phyloP scores from a whole-genome alignment of 2,888 invertebrate genomes.

The Dryobota labecula region DNA sequence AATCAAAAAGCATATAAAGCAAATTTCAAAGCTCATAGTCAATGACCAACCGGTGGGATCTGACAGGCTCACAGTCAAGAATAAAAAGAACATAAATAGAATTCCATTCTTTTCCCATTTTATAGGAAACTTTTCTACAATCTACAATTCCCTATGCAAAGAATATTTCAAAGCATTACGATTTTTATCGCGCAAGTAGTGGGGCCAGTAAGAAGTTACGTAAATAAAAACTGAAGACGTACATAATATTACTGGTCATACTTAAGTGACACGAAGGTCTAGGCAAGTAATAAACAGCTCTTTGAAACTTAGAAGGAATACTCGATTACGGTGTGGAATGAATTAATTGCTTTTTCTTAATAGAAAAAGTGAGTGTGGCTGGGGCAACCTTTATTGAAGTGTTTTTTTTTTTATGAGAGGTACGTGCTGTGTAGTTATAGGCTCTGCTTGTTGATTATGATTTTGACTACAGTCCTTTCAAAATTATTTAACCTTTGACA shows the following conservation, averaged over 20 bases:
- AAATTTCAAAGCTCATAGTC: background rate
- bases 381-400: background rate
- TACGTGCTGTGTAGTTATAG: background rate
- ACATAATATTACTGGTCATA: background rate
- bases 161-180: slow-evolving; percentile 6
- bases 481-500: background rate
- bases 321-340: slow-evolving; percentile 5
- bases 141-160: background rate
- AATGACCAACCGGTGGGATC: background rate
- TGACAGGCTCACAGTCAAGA: background rate
- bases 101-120: slow-evolving; percentile 6
- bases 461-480: background rate
- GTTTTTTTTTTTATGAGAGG: background rate
- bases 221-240: slow-evolving; percentile 17
- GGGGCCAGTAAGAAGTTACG: background rate
- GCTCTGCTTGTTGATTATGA: background rate
- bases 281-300: slow-evolving; percentile 30
- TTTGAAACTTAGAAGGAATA: slow-evolving; percentile 19
- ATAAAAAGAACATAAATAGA: slow-evolving; percentile 9
- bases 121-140: background rate
- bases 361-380: background rate
- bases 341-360: slow-evolving; percentile 28
- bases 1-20: background rate
- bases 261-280: slow-evolving; percentile 7
- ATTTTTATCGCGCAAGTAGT: slow-evolving; percentile 3